A percentile compares a stretch with the other conserved stretches of the same genome.
These are phyloP conservation scores for Ptychobarbus kaznakovi DNA, from an alignment of 2,797 vertebrate species.

Conservation along the genomic window DNA sequence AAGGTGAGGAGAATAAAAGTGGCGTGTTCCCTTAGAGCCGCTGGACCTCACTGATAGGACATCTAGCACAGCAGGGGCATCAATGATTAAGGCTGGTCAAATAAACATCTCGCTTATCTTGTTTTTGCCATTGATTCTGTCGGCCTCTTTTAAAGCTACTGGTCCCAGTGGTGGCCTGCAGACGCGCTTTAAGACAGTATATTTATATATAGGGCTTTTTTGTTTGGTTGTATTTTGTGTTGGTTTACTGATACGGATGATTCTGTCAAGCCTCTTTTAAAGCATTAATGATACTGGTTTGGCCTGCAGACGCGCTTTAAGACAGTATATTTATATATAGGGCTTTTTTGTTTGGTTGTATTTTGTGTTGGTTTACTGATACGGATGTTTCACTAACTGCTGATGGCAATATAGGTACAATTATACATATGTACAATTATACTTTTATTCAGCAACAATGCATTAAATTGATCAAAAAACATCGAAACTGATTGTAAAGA, in stretches of 20 bases:
- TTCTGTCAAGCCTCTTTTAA: conserved; percentile 34
- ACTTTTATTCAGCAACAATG: too few species aligned
- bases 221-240: background rate
- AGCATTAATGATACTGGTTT: conserved; percentile 23
- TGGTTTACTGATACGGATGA: background rate
- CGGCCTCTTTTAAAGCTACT: conserved; percentile 31
- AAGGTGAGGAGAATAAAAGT: conserved; percentile 59
- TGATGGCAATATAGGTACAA: too few species aligned
- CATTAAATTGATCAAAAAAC: too few species aligned
- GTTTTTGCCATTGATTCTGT: conserved; percentile 52
- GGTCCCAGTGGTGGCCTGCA: background rate
- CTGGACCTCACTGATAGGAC: conserved; percentile 59
- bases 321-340: background rate
- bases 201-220: background rate
- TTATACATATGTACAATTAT: too few species aligned
- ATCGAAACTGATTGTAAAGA: too few species aligned
- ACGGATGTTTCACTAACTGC: too few species aligned
- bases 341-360: background rate
- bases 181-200: background rate
- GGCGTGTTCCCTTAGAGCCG: conserved; percentile 34
- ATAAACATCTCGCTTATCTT: conserved; percentile 61
- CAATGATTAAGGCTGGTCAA: conserved; percentile 54
- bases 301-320: background rate
- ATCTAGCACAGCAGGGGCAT: conserved; percentile 46
- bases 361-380: background rate